These are phyloP conservation scores for Platygyra sinensis DNA, from an alignment of 64 coral and sea anemone genomes.

Conservation along the genomic window DNA sequence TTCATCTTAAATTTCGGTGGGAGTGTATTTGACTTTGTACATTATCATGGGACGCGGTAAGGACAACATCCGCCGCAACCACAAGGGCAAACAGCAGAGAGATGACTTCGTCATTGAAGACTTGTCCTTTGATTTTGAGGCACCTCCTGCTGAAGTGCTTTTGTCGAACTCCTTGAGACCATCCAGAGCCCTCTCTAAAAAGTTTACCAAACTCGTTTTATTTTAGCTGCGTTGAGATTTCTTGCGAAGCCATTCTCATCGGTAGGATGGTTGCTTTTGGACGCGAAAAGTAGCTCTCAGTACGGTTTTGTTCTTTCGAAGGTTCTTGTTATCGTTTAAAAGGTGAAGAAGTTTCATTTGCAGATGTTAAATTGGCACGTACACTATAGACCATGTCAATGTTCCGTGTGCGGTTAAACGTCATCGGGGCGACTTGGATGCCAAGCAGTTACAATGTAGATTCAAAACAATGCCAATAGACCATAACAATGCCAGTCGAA, in stretches of 20 bases:
- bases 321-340: background rate
- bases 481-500: background rate
- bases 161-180: background rate
- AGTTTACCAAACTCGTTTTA: background rate
- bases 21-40: constrained; percentile 45
- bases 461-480: background rate
- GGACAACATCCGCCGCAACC: constrained; percentile 39
- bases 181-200: background rate
- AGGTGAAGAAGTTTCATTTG: background rate
- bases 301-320: background rate
- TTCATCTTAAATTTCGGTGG: constrained; percentile 60
- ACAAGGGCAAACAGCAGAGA: background rate
- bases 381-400: background rate
- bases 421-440: background rate
- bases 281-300: background rate
- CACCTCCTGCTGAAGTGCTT: too few relatives aligned
- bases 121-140: background rate
- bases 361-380: background rate
- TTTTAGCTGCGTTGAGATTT: background rate
- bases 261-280: background rate
- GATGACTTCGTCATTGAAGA: background rate
- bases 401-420: background rate
- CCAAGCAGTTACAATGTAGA: background rate
- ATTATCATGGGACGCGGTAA: constrained; percentile 17
- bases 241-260: background rate